These are phyloP conservation scores for Cyanoramphus novaezelandiae DNA, from an alignment of 2,113 vertebrate species.

Conservation along the genomic window DNA sequence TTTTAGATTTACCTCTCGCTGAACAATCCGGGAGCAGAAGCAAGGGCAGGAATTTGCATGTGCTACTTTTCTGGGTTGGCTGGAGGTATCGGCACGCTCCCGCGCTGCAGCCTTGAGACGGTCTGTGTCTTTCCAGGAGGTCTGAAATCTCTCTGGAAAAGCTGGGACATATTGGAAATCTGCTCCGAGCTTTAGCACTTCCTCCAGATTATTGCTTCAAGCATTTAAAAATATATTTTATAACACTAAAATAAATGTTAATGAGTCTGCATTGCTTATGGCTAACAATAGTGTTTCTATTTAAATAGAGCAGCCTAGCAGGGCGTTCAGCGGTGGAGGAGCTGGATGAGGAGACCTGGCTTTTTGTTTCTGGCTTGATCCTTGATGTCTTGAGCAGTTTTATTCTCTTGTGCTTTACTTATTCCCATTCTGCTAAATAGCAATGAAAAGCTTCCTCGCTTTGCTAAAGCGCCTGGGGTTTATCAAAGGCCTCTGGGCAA, in stretches of 20 bases:
- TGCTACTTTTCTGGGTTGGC: not conserved
- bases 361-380: not conserved
- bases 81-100: not conserved
- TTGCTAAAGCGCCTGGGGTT: not conserved
- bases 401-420: not conserved
- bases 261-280: not conserved
- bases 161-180: not conserved
- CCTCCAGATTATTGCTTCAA: conserved; percentile 46
- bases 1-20: not conserved
- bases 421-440: not conserved
- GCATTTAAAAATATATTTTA: conserved; percentile 46
- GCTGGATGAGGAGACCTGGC: not conserved
- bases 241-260: conserved; percentile 29
- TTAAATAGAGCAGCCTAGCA: not conserved
- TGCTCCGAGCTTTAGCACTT: not conserved
- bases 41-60: not conserved
- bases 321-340: not conserved
- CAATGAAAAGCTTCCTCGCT: not conserved
- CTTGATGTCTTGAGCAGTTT: conserved; percentile 22
- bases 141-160: not conserved
- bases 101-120: fast-evolving
- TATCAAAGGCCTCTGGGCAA: not conserved
- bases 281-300: conserved; percentile 43
- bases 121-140: not conserved
- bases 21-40: not conserved